These are phyloP conservation scores for Cottoperca gobio DNA, from an alignment of 2,797 vertebrate genomes.

Conservation along the genomic window DNA sequence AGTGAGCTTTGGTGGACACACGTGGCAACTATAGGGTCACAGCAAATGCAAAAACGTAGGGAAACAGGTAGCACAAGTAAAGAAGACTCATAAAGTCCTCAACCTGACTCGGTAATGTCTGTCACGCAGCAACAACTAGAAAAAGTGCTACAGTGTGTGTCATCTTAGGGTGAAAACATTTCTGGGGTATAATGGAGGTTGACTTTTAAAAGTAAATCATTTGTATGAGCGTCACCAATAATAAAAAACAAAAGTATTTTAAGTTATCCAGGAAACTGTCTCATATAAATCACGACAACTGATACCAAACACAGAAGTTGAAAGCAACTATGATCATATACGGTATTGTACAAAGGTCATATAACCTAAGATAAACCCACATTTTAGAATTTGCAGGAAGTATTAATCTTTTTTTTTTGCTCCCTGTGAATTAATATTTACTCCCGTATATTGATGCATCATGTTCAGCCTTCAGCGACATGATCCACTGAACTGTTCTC, in stretches of 20 bases:
- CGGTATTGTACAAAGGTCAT: neutral
- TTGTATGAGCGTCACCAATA: too few relatives aligned
- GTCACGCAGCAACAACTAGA: neutral
- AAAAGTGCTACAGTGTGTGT: neutral
- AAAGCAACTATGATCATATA: neutral
- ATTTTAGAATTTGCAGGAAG: too few relatives aligned
- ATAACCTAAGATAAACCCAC: neutral
- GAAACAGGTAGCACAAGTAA: neutral
- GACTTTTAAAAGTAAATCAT: neutral
- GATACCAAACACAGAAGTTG: neutral
- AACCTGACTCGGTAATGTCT: neutral
- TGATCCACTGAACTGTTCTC: conserved; percentile 21
- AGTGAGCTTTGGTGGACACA: neutral
- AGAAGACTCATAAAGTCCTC: neutral
- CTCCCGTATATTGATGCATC: conserved; percentile 5
- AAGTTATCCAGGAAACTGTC: neutral
- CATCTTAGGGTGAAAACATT: neutral
- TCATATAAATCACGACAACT: neutral
- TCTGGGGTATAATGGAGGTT: neutral
- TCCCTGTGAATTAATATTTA: neutral
- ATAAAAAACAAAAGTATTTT: neutral
- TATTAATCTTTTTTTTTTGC: neutral
- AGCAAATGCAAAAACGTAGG: neutral
- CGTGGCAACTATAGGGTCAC: neutral
- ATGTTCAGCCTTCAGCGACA: conserved; percentile 23